A percentile compares a stretch with the other conserved stretches of the same genome.
Evolutionary conservation across 2,113 vertebrate genomes (phyloP).

Genomic region (Cottus gobio): DNA sequence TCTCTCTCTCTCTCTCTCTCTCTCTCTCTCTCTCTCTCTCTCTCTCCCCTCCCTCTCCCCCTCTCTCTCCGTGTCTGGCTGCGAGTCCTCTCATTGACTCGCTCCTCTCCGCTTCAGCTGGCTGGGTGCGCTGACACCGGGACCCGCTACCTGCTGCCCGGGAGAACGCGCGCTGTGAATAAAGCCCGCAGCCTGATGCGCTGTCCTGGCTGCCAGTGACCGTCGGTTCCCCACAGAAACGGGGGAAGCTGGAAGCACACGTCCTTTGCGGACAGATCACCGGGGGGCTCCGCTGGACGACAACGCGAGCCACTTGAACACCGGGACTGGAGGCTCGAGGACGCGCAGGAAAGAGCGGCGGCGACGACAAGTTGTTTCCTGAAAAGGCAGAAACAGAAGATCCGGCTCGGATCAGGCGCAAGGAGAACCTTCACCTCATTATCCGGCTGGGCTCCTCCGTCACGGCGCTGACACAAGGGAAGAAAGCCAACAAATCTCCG

Average conservation of each 20-base stretch:
- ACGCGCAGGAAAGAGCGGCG: conserved; percentile 27
- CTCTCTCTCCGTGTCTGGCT: conserved; percentile 35
- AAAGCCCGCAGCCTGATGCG: conserved; percentile 61
- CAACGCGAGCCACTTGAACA: conserved; percentile 22
- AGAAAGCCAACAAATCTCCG: conserved; percentile 61
- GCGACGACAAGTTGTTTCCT: conserved; percentile 36
- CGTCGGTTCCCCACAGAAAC: conserved; percentile 49
- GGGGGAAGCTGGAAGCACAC: conserved; percentile 56
- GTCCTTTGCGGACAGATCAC: conserved; percentile 51
- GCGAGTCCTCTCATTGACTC: conserved; percentile 69
- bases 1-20: conserved; percentile 39
- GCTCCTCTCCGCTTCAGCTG: conserved; percentile 50
- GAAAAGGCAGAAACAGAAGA: conserved; percentile 33
- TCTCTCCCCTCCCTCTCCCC: background rate
- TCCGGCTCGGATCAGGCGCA: conserved; percentile 20
- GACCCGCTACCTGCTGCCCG: conserved; percentile 79
- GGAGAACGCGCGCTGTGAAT: conserved; percentile 65
- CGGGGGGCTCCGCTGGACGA: conserved; percentile 57
- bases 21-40: conserved; percentile 23
- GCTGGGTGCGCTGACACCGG: conserved; percentile 69
- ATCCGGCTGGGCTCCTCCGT: conserved; percentile 46
- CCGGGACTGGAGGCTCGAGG: conserved; percentile 40
- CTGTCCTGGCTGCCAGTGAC: conserved; percentile 72
- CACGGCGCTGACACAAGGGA: conserved; percentile 47
- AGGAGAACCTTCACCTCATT: conserved; percentile 32